These are phyloP conservation scores for Lottia scabra DNA, from an alignment of 2,888 invertebrate species.

Conservation along the genomic window DNA sequence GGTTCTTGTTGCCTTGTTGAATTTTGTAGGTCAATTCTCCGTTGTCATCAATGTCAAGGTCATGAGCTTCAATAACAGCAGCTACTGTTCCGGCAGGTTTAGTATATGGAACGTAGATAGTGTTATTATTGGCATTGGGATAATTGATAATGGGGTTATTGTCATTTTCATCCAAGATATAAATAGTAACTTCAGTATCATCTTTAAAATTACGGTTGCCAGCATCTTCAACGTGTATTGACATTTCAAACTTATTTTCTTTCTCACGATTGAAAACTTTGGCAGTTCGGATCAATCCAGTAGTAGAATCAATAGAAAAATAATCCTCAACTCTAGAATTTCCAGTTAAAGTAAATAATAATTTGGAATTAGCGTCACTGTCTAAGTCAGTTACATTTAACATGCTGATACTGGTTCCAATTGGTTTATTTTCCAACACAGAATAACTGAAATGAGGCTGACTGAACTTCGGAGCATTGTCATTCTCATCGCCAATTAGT, in stretches of 20 bases:
- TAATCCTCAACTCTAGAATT: conserved; percentile 13
- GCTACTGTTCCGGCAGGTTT: conserved; percentile 39
- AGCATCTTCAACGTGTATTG: conserved; percentile 34
- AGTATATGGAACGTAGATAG: conserved; percentile 36
- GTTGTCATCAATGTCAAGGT: conserved; percentile 50
- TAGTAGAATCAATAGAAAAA: conserved; percentile 31
- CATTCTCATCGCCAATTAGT: conserved; percentile 39
- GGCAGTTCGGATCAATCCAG: conserved; percentile 31
- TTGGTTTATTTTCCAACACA: conserved; percentile 87
- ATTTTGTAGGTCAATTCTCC: conserved; percentile 44
- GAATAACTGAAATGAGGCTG: conserved; percentile 80
- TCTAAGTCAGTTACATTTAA: conserved; percentile 93
- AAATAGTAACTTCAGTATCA: conserved; percentile 39
- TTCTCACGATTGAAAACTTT: conserved; percentile 27
- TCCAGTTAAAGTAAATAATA: conserved; percentile 62
- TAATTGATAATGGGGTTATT: conserved; percentile 46
- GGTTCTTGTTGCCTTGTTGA: conserved; percentile 66
- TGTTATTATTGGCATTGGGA: conserved; percentile 41
- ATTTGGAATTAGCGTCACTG: conserved; percentile 87
- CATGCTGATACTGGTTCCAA: conserved; percentile 89
- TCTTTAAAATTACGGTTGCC: conserved; percentile 28
- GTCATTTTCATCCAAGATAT: conserved; percentile 49
- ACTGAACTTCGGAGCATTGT: conserved; percentile 35
- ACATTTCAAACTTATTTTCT: conserved; percentile 24
- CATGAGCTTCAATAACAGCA: conserved; percentile 37